These are phyloP conservation scores for Ctenochaetus hawaiiensis DNA, from an alignment of 2,797 vertebrate species.

Conservation along the genomic window DNA sequence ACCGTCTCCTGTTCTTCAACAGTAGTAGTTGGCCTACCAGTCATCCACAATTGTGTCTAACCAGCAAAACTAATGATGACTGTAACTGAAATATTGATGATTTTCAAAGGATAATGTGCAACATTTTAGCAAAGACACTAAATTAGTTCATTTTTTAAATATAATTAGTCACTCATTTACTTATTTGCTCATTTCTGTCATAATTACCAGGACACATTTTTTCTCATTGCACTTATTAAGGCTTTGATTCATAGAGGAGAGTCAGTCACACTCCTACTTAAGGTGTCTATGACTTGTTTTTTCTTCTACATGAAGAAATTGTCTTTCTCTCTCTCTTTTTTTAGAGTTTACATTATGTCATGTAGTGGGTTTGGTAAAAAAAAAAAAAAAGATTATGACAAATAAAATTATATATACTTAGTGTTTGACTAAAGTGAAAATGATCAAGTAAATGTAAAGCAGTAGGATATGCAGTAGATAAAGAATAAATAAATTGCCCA, in stretches of 20 bases:
- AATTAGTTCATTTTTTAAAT: neutral
- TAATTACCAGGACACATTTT: neutral
- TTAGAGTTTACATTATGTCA: neutral
- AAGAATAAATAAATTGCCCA: conserved; percentile 6
- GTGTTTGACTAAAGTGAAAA: neutral
- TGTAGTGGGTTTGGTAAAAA: neutral
- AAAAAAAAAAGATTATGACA: too few relatives aligned
- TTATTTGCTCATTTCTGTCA: neutral
- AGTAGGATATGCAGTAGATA: neutral
- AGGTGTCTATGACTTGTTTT: conserved; percentile 64
- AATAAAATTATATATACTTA: neutral
- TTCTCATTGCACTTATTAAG: conserved; percentile 46
- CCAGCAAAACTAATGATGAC: neutral
- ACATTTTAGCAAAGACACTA: neutral
- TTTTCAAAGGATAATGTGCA: neutral
- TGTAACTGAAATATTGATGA: neutral
- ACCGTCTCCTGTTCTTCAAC: neutral
- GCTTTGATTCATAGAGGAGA: conserved; percentile 63
- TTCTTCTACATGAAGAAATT: neutral
- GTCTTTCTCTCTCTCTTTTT: neutral
- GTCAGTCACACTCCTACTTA: conserved; percentile 49
- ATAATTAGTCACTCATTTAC: neutral
- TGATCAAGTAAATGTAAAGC: neutral
- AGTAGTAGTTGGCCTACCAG: neutral
- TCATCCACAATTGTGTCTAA: neutral